Evolutionary conservation across 2,113 vertebrate species (phyloP).

Genomic region (Polyodon spathula): DNA sequence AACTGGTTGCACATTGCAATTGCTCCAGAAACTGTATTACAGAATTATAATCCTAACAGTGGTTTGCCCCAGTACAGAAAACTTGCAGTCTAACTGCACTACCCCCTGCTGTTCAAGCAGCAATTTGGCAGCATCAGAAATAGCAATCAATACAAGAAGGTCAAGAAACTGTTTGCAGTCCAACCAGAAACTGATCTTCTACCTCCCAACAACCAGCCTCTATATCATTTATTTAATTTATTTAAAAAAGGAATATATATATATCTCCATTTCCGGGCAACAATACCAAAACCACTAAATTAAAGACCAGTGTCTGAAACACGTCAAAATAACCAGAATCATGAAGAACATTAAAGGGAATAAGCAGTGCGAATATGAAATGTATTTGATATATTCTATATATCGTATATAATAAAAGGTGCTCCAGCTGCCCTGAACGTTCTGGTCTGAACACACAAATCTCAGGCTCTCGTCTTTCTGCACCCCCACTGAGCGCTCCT

Average conservation of each 20-base stretch:
- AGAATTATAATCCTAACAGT: no score
- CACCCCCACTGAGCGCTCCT: no score
- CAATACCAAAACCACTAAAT: slow-evolving; percentile 29
- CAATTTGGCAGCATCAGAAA: slow-evolving; percentile 23
- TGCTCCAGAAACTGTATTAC: no score
- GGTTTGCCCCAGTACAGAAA: no score
- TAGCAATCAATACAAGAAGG: slow-evolving; percentile 24
- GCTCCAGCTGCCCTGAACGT: neutral
- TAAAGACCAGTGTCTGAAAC: slow-evolving; percentile 26
- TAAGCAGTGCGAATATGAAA: slow-evolving; percentile 35
- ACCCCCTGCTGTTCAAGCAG: no score
- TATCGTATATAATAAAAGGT: slow-evolving; percentile 20
- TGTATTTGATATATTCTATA: slow-evolving; percentile 13
- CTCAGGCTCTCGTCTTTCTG: no score
- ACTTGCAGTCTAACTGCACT: no score
- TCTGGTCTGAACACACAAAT: no score
- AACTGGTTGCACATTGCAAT: no score
- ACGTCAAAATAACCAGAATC: slow-evolving; percentile 37
- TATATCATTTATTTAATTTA: slow-evolving; percentile 49
- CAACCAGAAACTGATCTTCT: slow-evolving; percentile 30
- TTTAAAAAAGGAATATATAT: slow-evolving; percentile 24
- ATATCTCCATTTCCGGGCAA: no score
- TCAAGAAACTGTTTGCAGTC: slow-evolving; percentile 25
- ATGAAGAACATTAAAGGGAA: slow-evolving; percentile 31
- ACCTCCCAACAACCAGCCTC: slow-evolving; percentile 29